These are phyloP conservation scores for Montipora cactus DNA, from an alignment of 64 coral and sea anemone genomes.

Conservation along the genomic window DNA sequence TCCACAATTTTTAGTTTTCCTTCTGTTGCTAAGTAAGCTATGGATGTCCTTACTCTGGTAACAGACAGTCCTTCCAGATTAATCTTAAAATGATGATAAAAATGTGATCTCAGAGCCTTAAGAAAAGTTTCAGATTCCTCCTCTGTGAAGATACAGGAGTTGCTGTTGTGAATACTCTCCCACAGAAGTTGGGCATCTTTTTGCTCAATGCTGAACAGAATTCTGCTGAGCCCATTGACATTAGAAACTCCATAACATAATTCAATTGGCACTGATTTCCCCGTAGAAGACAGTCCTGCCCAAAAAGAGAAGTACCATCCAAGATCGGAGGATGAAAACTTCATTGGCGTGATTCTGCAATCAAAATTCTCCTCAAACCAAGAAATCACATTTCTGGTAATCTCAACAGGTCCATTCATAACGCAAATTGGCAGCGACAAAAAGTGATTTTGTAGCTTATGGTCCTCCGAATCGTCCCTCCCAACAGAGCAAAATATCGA, in stretches of 20 bases:
- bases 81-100: constrained; percentile 95
- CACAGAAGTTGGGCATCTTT: constrained; percentile 77
- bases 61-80: constrained; percentile 74
- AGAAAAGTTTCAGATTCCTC: constrained; percentile 78
- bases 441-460: constrained; percentile 49
- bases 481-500: constrained; percentile 80
- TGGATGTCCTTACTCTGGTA: constrained; percentile 72
- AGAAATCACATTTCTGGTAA: constrained; percentile 47
- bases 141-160: constrained; percentile 81
- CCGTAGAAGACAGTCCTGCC: constrained; percentile 54
- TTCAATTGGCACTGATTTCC: constrained; percentile 52
- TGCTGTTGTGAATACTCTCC: constrained; percentile 52
- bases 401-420: constrained; percentile 66
- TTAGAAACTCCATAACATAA: constrained; percentile 71
- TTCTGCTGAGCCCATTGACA: constrained; percentile 61
- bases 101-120: constrained; percentile 81
- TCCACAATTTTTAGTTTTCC: constrained; percentile 86
- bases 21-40: constrained; percentile 80
- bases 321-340: constrained; percentile 75
- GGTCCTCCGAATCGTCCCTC: constrained; percentile 47
- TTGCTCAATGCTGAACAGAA: constrained; percentile 69
- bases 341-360: constrained; percentile 82
- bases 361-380: constrained; percentile 86
- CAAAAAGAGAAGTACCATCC: constrained; percentile 88
- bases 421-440: constrained; percentile 80